Conservation (phyloP, 2,888 invertebrate genomes). For the Cenopis cana region DNA sequence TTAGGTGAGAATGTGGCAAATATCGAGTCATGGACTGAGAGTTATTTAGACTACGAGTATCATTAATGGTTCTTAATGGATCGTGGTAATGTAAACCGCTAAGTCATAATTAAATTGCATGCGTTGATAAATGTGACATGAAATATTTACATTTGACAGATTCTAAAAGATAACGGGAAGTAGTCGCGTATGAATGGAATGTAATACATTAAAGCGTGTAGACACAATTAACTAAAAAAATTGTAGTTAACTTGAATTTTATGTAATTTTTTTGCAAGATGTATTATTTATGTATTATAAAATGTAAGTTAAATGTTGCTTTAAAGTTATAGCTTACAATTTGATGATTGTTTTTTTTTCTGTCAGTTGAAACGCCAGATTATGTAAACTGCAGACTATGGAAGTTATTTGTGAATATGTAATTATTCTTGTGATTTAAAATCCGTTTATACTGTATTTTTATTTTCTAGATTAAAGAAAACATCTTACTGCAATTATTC, state of each 20-base stretch:
- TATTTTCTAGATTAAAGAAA: constrained; percentile 85
- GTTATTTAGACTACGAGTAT: constrained; percentile 59
- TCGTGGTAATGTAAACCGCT: constrained; percentile 66
- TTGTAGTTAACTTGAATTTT: constrained; percentile 83
- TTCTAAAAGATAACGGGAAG: constrained; percentile 56
- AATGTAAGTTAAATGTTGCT: constrained; percentile 83
- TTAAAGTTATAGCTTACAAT: constrained; percentile 80
- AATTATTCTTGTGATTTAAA: constrained; percentile 85
- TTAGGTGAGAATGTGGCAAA: constrained; percentile 58
- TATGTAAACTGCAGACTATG: constrained; percentile 73
- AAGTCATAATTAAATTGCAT: constrained; percentile 61
- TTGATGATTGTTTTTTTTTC: constrained; percentile 76
- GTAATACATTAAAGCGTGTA: constrained; percentile 70
- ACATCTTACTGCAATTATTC: constrained; percentile 75
- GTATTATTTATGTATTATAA: constrained; percentile 84
- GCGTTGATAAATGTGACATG: constrained; percentile 50
- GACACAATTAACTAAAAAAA: constrained; percentile 79
- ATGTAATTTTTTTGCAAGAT: constrained; percentile 82
- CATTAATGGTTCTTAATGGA: constrained; percentile 55
- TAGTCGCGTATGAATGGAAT: constrained; percentile 59
- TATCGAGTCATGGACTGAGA: constrained; percentile 73
- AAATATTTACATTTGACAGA: constrained; percentile 61
- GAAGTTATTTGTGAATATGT: constrained; percentile 85
- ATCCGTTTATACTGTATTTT: constrained; percentile 85
- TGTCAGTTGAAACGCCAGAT: constrained; percentile 75